Conservation (phyloP, 2,888 invertebrate species). For the Zhuqinia jingwanae region DNA sequence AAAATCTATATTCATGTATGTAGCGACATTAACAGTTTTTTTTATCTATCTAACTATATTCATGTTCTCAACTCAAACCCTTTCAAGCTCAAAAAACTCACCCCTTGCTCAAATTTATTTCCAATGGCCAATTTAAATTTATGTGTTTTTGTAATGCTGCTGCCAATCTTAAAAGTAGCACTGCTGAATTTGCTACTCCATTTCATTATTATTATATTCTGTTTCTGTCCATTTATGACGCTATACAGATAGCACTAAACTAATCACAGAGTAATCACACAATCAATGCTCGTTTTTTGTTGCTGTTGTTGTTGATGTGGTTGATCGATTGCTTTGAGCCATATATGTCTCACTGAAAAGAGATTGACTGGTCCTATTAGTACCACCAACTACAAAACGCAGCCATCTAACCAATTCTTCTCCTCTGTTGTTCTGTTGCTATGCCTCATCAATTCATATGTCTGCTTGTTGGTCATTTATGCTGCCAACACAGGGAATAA, state of each 20-base stretch:
- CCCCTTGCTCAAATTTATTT: background rate
- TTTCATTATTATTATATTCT: conserved; percentile 25
- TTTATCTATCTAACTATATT: too few species aligned
- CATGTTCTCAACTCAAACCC: too few species aligned
- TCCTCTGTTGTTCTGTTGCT: background rate
- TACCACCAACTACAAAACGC: conserved; percentile 22
- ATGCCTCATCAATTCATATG: background rate
- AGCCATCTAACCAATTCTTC: too few species aligned
- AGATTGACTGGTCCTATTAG: conserved; percentile 56
- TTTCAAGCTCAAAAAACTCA: too few species aligned
- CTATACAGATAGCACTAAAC: background rate
- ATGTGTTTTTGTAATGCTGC: too few species aligned
- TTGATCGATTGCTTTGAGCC: conserved; percentile 69
- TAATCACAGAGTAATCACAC: conserved; percentile 47
- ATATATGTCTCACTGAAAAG: conserved; percentile 60
- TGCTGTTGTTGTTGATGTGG: conserved; percentile 26
- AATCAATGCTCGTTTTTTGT: conserved; percentile 46
- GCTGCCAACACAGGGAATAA: background rate
- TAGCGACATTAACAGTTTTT: too few species aligned
- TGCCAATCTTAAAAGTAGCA: background rate
- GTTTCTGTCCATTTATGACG: too few species aligned
- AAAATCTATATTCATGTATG: too few species aligned
- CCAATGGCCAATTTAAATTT: conserved; percentile 2
- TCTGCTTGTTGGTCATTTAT: background rate
- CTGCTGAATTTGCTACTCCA: background rate